Evolutionary conservation across 2,797 vertebrate species (phyloP).

Genomic region (Spondyliosoma cantharus): DNA sequence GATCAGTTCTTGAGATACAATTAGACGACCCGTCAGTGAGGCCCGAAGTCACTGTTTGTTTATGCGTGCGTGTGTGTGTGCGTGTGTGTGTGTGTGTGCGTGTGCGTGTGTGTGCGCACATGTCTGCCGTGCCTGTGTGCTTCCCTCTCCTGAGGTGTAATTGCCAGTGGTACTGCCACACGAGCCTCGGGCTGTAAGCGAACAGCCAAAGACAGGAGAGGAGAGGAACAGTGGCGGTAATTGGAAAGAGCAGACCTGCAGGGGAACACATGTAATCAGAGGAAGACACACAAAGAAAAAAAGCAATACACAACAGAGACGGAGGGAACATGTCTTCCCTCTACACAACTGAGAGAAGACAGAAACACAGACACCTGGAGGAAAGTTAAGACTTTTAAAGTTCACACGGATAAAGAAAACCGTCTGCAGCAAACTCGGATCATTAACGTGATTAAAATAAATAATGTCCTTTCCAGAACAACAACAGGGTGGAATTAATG

Average conservation of each 20-base stretch:
- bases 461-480: neutral
- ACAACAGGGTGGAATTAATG: neutral
- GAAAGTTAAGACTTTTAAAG: neutral
- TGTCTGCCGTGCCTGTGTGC: constrained; percentile 4
- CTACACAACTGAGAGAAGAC: constrained; percentile 4
- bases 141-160: constrained; percentile 62
- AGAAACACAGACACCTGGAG: neutral
- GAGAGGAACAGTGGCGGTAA: constrained; percentile 54
- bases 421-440: neutral
- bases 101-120: neutral
- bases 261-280: constrained; percentile 46
- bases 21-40: constrained; percentile 61
- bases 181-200: constrained; percentile 18
- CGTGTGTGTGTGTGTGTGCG: neutral
- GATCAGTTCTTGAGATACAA: constrained; percentile 64
- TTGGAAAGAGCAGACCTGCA: constrained; percentile 58
- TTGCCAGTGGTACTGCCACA: constrained; percentile 61
- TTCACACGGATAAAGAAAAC: neutral
- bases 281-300: constrained; percentile 11
- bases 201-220: constrained; percentile 42
- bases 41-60: constrained; percentile 14
- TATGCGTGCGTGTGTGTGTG: neutral
- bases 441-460: neutral
- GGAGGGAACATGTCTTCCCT: neutral
- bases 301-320: neutral